Conservation (phyloP, 1,140 invertebrate species). For the Drosophila setifemur region DNA sequence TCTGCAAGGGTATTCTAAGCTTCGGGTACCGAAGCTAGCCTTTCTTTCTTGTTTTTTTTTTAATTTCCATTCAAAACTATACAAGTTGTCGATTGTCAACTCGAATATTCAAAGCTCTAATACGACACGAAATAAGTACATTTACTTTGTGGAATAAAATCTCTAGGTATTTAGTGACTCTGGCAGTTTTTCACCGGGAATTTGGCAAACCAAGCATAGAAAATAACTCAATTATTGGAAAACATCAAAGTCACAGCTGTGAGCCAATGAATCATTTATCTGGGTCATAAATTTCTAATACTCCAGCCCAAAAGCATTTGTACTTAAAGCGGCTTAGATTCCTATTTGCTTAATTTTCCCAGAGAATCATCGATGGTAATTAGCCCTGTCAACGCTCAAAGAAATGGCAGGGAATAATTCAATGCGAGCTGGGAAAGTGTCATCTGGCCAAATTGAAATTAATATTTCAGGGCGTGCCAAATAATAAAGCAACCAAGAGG, state of each 20-base stretch:
- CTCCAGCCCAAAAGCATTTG: neutral
- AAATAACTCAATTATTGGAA: neutral
- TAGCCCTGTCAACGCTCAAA: conserved; percentile 29
- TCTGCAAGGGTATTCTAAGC: too few species aligned
- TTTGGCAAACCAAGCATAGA: too few species aligned
- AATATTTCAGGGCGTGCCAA: conserved; percentile 41
- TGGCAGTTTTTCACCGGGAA: too few species aligned
- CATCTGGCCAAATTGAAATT: conserved; percentile 37
- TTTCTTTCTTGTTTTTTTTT: too few species aligned
- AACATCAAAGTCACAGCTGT: conserved; percentile 30
- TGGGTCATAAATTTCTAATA: neutral
- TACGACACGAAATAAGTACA: too few species aligned
- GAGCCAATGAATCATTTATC: conserved; percentile 1
- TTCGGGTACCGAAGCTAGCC: too few species aligned
- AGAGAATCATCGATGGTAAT: conserved; percentile 31
- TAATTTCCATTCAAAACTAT: too few species aligned
- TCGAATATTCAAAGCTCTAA: too few species aligned
- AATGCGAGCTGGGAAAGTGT: conserved; percentile 34
- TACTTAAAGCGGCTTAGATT: conserved; percentile 22
- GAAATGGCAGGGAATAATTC: conserved; percentile 29
- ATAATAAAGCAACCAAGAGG: conserved; percentile 9
- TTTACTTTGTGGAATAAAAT: neutral
- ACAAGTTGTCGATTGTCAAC: too few species aligned
- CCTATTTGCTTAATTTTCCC: conserved; percentile 7
- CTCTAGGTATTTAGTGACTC: too few species aligned